phyloP scores from a whole-genome alignment of 2,888 invertebrate genomes.

The Dorcus parallelipipedus region DNA sequence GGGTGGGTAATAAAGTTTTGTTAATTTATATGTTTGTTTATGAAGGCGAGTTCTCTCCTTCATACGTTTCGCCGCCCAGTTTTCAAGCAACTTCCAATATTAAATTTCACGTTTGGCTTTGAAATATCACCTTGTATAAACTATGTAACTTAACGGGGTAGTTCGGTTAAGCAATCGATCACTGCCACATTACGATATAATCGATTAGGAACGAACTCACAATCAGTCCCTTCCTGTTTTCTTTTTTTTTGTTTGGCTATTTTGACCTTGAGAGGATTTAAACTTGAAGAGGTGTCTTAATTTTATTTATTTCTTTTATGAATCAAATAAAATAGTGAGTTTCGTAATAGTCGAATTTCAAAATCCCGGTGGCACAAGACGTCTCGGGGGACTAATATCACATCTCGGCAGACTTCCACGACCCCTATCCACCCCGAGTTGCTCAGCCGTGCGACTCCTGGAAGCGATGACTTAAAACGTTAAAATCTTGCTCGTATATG shows the following conservation, averaged over 20 bases:
- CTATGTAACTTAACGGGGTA: background rate
- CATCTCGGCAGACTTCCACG: slow-evolving; percentile 22
- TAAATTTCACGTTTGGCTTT: background rate
- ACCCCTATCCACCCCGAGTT: background rate
- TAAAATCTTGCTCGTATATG: background rate
- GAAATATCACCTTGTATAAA: background rate
- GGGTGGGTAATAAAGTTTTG: too few species aligned
- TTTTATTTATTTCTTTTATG: too few species aligned
- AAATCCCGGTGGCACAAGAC: slow-evolving; percentile 15
- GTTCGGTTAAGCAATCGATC: background rate
- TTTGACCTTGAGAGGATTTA: too few species aligned
- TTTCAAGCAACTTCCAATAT: background rate
- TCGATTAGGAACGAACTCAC: background rate
- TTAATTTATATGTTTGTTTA: too few species aligned
- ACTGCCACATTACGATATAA: background rate
- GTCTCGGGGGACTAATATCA: slow-evolving; percentile 23
- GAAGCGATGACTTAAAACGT: background rate
- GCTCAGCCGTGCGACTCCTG: background rate
- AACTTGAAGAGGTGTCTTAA: too few species aligned
- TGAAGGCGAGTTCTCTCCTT: too few species aligned
- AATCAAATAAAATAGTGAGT: background rate
- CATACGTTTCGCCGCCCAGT: too few species aligned
- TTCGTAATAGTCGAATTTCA: slow-evolving; percentile 10
- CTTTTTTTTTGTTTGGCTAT: too few species aligned
- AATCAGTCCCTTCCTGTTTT: background rate